Conservation (phyloP, 1,140 invertebrate genomes). For the Megalonaias nervosa region DNA sequence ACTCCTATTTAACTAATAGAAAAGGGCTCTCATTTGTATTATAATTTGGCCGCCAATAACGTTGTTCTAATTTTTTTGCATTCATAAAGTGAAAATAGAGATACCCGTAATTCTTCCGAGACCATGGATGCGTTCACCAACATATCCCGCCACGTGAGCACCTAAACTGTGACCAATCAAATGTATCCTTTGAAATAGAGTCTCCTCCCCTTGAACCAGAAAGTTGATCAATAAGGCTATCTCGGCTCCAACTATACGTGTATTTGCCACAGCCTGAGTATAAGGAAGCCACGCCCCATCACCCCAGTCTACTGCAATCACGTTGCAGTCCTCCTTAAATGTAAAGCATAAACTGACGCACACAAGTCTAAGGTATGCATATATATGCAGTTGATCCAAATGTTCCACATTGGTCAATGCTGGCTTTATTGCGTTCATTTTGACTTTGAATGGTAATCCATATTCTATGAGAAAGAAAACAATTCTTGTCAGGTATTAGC, state of each 20-base stretch:
- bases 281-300: slow-evolving; percentile 87
- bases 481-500: too few species aligned
- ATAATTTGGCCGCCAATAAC: too few species aligned
- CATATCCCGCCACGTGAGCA: slow-evolving; percentile 90
- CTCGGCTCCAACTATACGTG: slow-evolving; percentile 90
- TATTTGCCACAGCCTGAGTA: slow-evolving; percentile 91
- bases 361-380: background rate
- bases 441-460: too few species aligned
- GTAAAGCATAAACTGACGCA: too few species aligned
- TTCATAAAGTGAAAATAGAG: too few species aligned
- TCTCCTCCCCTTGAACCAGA: slow-evolving; percentile 16
- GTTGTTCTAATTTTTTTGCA: too few species aligned
- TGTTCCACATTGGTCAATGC: background rate
- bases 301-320: slow-evolving; percentile 95
- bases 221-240: slow-evolving; percentile 81
- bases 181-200: slow-evolving; percentile 72
- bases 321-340: slow-evolving; percentile 74
- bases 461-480: too few species aligned
- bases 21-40: too few species aligned
- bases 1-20: too few species aligned
- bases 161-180: slow-evolving; percentile 93
- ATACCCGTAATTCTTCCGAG: slow-evolving; percentile 78
- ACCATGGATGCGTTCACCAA: slow-evolving; percentile 86
- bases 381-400: background rate
- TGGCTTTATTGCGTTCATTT: background rate